Conservation (phyloP, 2,888 invertebrate genomes). For the Ochropleura leucogaster region DNA sequence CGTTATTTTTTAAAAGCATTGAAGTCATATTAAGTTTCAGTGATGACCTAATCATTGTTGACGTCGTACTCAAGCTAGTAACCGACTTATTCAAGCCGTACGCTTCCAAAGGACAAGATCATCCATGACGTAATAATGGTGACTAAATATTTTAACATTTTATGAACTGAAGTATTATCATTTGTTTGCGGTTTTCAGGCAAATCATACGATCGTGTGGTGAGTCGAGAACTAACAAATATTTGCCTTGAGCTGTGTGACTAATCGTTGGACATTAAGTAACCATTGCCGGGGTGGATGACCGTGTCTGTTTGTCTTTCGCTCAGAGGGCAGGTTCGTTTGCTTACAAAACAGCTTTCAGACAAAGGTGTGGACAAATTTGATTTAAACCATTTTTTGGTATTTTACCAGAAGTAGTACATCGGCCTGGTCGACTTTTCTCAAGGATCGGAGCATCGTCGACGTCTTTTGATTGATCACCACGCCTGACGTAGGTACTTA, state of each 20-base stretch:
- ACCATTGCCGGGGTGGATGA: constrained; percentile 85
- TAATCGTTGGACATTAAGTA: constrained; percentile 87
- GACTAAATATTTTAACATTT: constrained; percentile 71
- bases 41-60: constrained; percentile 28
- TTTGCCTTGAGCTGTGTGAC: constrained; percentile 81
- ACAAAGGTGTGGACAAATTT: constrained; percentile 71
- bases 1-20: constrained; percentile 18
- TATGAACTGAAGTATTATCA: constrained; percentile 67
- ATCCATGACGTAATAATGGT: constrained; percentile 54
- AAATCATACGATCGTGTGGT: constrained; percentile 75
- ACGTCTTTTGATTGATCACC: constrained; percentile 77
- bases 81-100: constrained; percentile 31
- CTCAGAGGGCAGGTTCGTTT: constrained; percentile 77
- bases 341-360: constrained; percentile 72
- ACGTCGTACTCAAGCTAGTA: constrained; percentile 31
- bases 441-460: constrained; percentile 38
- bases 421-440: constrained; percentile 72
- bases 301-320: constrained; percentile 82
- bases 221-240: constrained; percentile 78
- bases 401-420: constrained; percentile 72
- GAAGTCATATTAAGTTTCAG: constrained; percentile 22
- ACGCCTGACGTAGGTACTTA: constrained; percentile 73
- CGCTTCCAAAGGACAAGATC: constrained; percentile 20
- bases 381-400: constrained; percentile 64
- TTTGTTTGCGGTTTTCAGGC: constrained; percentile 76